Base-by-base conservation (phyloP, 2,797 vertebrate genomes). In the Iguana delicatissima region DNA sequence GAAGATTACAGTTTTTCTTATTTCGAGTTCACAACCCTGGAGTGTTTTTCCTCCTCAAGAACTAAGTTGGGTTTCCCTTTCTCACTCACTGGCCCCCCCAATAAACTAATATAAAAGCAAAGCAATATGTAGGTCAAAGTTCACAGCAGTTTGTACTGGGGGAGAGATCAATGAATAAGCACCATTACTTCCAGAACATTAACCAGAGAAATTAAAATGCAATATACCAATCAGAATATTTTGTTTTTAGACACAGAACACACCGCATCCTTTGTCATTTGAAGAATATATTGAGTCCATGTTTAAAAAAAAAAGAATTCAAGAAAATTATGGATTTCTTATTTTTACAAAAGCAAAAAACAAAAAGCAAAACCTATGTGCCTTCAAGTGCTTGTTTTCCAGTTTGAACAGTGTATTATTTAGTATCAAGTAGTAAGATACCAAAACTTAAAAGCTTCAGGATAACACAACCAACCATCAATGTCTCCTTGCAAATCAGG, bases 121-220 rank as follows among this genome's bases (percentile, higher is more conserved):
- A 93, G 90, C 90, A 67, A 73, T 62, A 82, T 35, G 35, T 74
- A 86, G 92, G 93, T 89, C 95, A 95, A 91, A 93, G 94, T 92
- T 92, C 92, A 88, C 84, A 38, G 52, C 55, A 57, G 80, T n/a
- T 89, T 59, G 57, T 35, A 73, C 57, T 12, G 1, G 50, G 67
- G 32, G 42, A 42, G n/a, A 26, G 6, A 80, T n/a, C 22, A 74
- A 80, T 85, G 12, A 59, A 69, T 38, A 73, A 59, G 82, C 55
- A 38, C 14, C 50, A 55, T 18, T 76, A 79, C 77, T 20, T 86
- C 88, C n/a, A 35, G 72, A 90, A 9, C 29, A 18, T 4, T 50
- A 12, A 12, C 52, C 38, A 29, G n/a, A 72, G 46, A 73, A 64
- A 83, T 2, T 29, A 42, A 89, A 38, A 52, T 79, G 4, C 52